Percentiles rank a stretch among this genome's conserved stretches.
phyloP scores from a whole-genome alignment of 1,140 invertebrate species.

The Branchinecta lindahli region DNA sequence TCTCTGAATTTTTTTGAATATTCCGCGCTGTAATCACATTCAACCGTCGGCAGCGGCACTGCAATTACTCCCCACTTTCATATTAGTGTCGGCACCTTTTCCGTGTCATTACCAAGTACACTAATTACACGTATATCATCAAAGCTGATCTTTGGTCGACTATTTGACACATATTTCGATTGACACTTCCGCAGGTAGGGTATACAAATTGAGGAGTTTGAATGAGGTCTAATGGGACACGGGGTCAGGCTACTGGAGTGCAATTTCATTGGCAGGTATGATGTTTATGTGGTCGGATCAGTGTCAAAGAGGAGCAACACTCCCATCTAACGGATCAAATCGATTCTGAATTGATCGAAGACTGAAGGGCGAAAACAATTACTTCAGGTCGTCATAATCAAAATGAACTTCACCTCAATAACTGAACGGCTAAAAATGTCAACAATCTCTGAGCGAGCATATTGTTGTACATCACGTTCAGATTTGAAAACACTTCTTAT shows the following conservation, averaged over 20 bases:
- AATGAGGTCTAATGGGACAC: slow-evolving; percentile 3
- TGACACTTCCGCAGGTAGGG: not conserved
- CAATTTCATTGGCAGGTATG: not conserved
- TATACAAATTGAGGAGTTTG: not conserved
- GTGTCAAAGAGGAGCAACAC: no score
- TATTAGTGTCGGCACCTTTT: not conserved
- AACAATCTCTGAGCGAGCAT: no score
- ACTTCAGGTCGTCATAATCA: no score
- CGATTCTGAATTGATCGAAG: no score
- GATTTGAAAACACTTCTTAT: no score
- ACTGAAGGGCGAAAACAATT: no score
- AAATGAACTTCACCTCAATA: no score
- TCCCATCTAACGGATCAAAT: no score
- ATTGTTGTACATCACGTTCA: no score
- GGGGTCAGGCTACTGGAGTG: not conserved
- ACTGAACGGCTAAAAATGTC: no score
- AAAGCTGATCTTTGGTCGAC: not conserved
- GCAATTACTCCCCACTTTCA: not conserved
- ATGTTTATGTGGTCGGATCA: no score
- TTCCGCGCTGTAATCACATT: not conserved
- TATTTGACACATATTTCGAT: not conserved
- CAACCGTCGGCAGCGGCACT: not conserved
- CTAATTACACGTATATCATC: not conserved
- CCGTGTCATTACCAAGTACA: not conserved
- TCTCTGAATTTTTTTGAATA: not conserved